Evolutionary conservation across 2,797 vertebrate species (phyloP).

Genomic region (Masticophis lateralis): DNA sequence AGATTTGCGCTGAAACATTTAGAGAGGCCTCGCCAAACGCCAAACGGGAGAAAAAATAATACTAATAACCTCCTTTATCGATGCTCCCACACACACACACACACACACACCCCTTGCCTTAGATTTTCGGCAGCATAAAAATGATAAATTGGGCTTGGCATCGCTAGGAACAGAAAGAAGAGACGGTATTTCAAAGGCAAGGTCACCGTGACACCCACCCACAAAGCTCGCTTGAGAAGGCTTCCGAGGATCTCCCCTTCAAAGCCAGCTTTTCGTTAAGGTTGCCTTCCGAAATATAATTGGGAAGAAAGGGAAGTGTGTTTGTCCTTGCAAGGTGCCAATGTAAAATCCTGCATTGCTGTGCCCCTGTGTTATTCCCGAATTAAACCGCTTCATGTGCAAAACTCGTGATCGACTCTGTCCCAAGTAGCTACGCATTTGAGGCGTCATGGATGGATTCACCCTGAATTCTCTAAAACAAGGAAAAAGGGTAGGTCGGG

Average conservation of each 20-base stretch:
- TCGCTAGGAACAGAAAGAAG: neutral
- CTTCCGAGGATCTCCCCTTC: neutral
- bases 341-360: neutral
- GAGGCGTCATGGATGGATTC: neutral
- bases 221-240: neutral
- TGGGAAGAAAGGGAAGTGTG: neutral
- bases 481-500: too few relatives aligned
- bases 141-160: neutral
- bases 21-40: too few relatives aligned
- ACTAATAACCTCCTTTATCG: neutral
- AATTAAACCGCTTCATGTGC: neutral
- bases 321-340: neutral
- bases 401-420: neutral
- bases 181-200: neutral
- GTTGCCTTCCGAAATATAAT: neutral
- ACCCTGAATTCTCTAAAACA: neutral
- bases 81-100: too few relatives aligned
- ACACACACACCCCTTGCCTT: neutral
- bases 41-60: too few relatives aligned
- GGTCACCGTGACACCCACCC: neutral
- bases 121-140: neutral
- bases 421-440: neutral
- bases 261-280: neutral
- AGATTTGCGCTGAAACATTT: neutral
- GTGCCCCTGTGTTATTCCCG: too few relatives aligned